Base-by-base conservation (phyloP, 2,113 vertebrate species). In the Scartelaos histophorus region DNA sequence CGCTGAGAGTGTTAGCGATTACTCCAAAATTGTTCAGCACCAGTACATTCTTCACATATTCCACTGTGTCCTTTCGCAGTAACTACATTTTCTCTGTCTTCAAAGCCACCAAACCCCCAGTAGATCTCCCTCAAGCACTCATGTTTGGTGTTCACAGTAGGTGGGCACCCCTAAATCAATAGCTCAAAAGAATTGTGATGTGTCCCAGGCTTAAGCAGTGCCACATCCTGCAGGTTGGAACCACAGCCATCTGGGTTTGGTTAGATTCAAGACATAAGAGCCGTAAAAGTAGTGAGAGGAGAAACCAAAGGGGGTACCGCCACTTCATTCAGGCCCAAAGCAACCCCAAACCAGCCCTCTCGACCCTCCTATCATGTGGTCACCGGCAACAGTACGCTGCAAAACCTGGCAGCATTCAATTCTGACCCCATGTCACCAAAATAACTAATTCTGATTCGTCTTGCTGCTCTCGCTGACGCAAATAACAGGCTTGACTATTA, bases 151-250 rank as follows among this genome's bases (percentile, higher is more conserved):
- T 80, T 87, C 84, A 79, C 83, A 9, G 43, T 82, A 77, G 81
- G 80, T 82, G 85, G 84, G 77, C 74, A 80, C 78, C 79, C 74
- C 82, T 74, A 84, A 82, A 82, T 80, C 72, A 60, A 73, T 73
- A 64, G 57, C 82, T 67, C 49, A 35, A 60, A 58, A 81, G 24
- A 67, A 22, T 57, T 56, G 67, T 73, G 82, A 74, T 75, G 69
- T 72, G 82, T 71, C 75, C 70, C 61, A 70, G 70, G 74, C 79
- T 79, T 80, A 62, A 80, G 82, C 66, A 5, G 35, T 75, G 76
- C 87, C 87, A 92, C 90, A 91, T 90, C 91, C 89, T 89, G 85
- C 75, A 85, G 83, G 79, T 85, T 83, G 74, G 82, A 79, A 89
- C 87, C 85, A 16, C 88, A 86, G 61, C 84, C 89, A 91, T 91